Evolutionary conservation across 2,888 invertebrate species (phyloP).

Genomic region (Erebia palarica): DNA sequence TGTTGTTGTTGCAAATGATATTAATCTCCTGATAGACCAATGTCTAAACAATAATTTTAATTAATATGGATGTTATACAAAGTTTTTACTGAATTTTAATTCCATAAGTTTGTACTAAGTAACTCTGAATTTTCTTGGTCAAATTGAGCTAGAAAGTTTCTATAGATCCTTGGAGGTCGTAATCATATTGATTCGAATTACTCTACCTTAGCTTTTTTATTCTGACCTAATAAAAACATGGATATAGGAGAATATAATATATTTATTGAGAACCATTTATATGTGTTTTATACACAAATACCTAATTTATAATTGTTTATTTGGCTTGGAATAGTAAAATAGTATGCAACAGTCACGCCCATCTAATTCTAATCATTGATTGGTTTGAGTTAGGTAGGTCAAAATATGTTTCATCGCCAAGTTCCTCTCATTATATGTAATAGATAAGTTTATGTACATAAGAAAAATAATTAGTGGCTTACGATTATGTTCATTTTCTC

Average conservation of each 20-base stretch:
- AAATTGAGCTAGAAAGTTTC: no score
- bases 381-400: constrained; percentile 63
- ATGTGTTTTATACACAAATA: no score
- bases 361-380: constrained; percentile 23
- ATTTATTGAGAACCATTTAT: no score
- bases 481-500: constrained; percentile 3
- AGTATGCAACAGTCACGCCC: constrained; percentile 25
- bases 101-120: not conserved
- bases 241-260: no score
- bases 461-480: constrained; percentile 19
- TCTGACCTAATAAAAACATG: not conserved
- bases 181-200: not conserved
- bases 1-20: no score
- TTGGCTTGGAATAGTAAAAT: not conserved
- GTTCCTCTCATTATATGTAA: constrained; percentile 32
- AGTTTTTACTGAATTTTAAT: no score
- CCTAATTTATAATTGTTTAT: no score
- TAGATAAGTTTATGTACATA: constrained; percentile 1
- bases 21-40: no score
- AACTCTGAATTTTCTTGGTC: not conserved
- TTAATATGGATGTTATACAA: no score
- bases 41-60: no score
- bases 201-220: not conserved
- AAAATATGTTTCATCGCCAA: constrained; percentile 56
- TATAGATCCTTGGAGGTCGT: no score